Evolutionary conservation across 2,888 invertebrate species (phyloP).

Genomic region (Carpatolechia fugitivella): DNA sequence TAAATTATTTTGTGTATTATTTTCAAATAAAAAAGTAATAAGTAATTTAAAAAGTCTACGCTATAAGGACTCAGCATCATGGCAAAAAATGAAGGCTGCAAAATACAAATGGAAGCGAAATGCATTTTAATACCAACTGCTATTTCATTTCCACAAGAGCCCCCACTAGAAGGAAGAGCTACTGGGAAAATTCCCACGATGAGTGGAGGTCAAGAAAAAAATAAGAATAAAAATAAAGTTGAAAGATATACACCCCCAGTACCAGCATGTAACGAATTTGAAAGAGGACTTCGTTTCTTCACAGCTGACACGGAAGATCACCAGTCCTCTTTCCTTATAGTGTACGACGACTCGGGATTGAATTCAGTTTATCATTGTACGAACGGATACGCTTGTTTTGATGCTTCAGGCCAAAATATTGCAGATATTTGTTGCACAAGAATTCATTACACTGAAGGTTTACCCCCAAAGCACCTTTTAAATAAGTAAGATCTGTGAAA

Average conservation of each 20-base stretch:
- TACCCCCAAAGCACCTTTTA: background rate
- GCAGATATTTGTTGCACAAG: background rate
- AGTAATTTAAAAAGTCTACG: no score
- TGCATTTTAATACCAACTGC: no score
- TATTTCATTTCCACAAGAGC: background rate
- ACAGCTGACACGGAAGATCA: background rate
- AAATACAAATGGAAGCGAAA: no score
- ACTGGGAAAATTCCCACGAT: no score
- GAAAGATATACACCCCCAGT: background rate
- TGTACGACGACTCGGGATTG: background rate
- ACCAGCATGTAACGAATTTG: background rate
- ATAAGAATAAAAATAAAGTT: background rate
- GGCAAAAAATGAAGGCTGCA: background rate
- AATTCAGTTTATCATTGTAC: slow-evolving; percentile 6
- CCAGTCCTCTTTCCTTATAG: slow-evolving; percentile 3
- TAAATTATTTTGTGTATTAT: no score
- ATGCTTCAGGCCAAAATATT: background rate
- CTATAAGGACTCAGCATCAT: no score
- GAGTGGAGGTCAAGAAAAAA: no score
- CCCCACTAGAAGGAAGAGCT: no score
- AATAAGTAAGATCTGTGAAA: background rate
- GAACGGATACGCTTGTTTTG: background rate
- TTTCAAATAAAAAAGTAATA: no score
- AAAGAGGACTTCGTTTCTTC: background rate
- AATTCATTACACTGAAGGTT: slow-evolving; percentile 2